Conservation (phyloP, 2,113 vertebrate species). For the Thalassarche chlororhynchos region DNA sequence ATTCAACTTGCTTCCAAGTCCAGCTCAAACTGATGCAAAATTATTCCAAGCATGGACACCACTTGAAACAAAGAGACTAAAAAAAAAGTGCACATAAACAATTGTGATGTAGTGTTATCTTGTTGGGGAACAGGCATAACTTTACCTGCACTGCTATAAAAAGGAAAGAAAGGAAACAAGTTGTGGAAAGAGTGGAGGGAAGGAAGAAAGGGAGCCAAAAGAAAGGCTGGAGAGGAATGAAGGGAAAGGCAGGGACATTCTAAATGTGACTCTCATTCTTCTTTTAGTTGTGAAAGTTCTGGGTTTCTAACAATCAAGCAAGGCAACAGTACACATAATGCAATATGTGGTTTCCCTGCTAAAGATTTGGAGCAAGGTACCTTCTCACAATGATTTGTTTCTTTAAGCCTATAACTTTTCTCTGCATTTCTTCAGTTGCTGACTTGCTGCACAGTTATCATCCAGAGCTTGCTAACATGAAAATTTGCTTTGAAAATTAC, state of each 20-base stretch:
- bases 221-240: background rate
- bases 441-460: background rate
- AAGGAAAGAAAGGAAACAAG: background rate
- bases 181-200: background rate
- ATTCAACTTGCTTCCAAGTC: background rate
- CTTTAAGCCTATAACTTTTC: background rate
- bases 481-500: background rate
- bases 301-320: conserved; percentile 17
- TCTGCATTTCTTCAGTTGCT: background rate
- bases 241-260: background rate
- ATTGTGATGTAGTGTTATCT: background rate
- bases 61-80: background rate
- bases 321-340: conserved; percentile 70
- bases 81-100: background rate
- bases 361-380: background rate
- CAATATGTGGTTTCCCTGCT: background rate
- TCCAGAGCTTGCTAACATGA: background rate
- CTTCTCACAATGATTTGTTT: background rate
- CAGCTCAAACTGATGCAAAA: background rate
- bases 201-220: background rate
- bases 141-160: background rate
- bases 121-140: background rate
- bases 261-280: background rate
- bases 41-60: background rate
- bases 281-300: conserved; percentile 47